These are phyloP conservation scores for Chaetops frenatus DNA, from an alignment of 2,113 vertebrate genomes.

Conservation along the genomic window DNA sequence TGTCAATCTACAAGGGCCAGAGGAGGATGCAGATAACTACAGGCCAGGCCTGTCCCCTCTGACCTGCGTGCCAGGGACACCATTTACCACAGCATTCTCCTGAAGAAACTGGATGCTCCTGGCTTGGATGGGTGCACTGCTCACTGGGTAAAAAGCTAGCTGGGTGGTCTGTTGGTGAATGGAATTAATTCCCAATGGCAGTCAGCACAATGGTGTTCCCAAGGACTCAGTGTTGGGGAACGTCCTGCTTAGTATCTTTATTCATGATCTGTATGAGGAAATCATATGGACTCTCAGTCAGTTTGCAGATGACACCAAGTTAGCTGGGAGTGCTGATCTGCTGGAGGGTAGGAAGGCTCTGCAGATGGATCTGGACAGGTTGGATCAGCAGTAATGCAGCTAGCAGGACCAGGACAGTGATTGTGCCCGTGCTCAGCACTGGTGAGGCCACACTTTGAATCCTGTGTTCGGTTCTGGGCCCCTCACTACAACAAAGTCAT, in stretches of 20 bases:
- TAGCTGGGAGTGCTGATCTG: not conserved
- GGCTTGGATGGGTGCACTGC: not conserved
- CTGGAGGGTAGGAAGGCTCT: not conserved
- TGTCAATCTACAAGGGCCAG: not conserved
- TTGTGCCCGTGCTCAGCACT: not conserved
- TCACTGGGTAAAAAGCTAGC: not conserved
- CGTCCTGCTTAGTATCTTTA: not conserved
- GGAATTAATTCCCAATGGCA: not conserved
- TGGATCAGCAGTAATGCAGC: fast-evolving
- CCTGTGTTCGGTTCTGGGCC: not conserved
- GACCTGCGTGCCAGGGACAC: not conserved
- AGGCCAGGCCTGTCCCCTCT: not conserved
- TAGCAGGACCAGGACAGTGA: not conserved
- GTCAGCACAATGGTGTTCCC: not conserved
- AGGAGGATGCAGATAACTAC: not conserved
- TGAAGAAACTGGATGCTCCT: not conserved
- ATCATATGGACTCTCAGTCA: not conserved
- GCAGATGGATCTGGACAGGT: not conserved
- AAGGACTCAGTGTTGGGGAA: fast-evolving
- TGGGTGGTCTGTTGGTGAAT: too few species aligned
- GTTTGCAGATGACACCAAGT: not conserved
- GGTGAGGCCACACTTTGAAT: not conserved
- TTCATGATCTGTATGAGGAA: not conserved
- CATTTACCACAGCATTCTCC: not conserved
- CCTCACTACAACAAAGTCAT: not conserved